Evolutionary conservation across 2,888 invertebrate species (phyloP), one percentile per base, ranked within the genome.

Genomic region (Zygaena filipendulae): DNA sequence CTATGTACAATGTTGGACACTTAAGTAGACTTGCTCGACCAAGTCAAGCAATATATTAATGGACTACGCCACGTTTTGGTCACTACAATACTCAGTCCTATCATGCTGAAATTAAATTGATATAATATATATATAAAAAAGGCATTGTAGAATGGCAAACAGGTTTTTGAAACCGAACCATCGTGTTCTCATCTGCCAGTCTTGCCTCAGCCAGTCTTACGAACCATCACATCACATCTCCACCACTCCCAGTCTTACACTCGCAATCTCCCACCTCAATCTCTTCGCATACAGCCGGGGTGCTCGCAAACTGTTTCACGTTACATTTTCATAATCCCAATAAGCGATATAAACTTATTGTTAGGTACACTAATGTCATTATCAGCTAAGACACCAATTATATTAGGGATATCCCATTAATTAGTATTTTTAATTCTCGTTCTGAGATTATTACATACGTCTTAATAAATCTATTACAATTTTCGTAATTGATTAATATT

Each of bases 321-420:
- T 56, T 55, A 54, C 52, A 49, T 49, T 43, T 40, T 42, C 45
- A 48, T 52, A 39, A 46, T 56, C 52, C 49, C 56, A 44, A 52
- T 53, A 56, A 67, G 70, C 71, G 70, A 71, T 59, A 70, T 67
- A 67, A 74, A 74, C 72, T 68, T 70, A 74, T 70, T 52, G 62
- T 61, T 69, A n/a, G n/a, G n/a, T n/a, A 60, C 63, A 66, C 64
- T 72, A 62, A 66, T 59, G 62, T 69, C 60, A 66, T 71, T 77
- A 75, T 63, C 63, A 70, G 62, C 79, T 79, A 79, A 71, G 69
- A 77, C 79, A 75, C 75, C 75, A 77, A 79, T 77, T 75, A 77
- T 77, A 69, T 72, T 74, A 74, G 46, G 58, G 68, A n/a, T 72
- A 67, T 59, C 54, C 60, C 59, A 59, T 70, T 74, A 71, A 43